Evolutionary conservation across 2,797 vertebrate genomes (phyloP), one percentile per base, ranked within the genome.

Genomic region (Bufotes viridis): DNA sequence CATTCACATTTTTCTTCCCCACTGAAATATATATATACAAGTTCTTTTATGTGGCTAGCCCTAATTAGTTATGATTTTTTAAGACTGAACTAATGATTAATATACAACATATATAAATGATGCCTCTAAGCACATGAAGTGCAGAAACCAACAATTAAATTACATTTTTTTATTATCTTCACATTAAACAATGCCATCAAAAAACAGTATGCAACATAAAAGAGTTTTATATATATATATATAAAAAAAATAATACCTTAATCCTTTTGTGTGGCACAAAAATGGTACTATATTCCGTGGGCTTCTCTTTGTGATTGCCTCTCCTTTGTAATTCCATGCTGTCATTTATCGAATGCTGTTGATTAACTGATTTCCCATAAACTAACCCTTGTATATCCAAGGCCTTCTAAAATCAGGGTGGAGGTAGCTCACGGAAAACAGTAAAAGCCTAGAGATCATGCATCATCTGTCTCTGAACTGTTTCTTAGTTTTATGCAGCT

Each of bases 401-500:
- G 90, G 92, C 84, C 90, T 91, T 91, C 4, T 88, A 94, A 91
- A 91, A 92, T 89, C 90, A 92, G 91, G 93, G 91, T 92, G 90
- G 92, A 94, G 93, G 90, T 91, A 93, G 90, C 92, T 92, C 29
- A 58, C 13, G 74, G 42, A 90, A 90, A 91, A 90, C 92, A 88
- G 90, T 91, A 91, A 89, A 93, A 91, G 91, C 91, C 92, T 87
- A 92, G 93, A 92, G 93, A 90, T 93, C 93, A 75, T 91, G 92
- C 93, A 94, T 93, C 94, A 86, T 91, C 94, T 92, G 93, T 94
- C 91, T 81, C 90, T 92, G 93, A 91, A 93, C 93, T 93, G 92
- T 91, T 96, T 92, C 92, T 94, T 95, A 91, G 86, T 94, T 93
- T 94, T 94, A 95, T 94, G 93, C 90, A 94, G 93, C 95, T 93